Conservation (phyloP, 2,797 vertebrate species). For the Cacajao melanocephalus region DNA sequence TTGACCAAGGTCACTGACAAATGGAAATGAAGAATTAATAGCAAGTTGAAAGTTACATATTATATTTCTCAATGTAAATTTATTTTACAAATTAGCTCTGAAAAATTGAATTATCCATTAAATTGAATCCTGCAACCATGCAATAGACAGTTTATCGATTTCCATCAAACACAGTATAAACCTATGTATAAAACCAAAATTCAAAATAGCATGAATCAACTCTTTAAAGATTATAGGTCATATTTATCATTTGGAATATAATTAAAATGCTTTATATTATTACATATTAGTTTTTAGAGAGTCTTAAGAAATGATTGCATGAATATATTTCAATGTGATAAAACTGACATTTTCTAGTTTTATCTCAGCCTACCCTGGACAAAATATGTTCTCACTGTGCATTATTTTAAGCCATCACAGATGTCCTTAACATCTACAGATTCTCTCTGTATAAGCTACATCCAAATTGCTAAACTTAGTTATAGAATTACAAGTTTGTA, state of each 20-base stretch:
- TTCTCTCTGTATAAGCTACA: conserved; percentile 3
- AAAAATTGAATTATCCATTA: not conserved
- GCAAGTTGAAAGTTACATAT: not conserved
- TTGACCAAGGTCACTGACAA: not conserved
- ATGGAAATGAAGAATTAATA: not conserved
- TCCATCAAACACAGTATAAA: not conserved
- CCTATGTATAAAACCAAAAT: not conserved
- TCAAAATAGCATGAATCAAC: not conserved
- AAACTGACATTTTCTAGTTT: conserved; percentile 72
- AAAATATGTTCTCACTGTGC: conserved; percentile 67
- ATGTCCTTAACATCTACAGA: conserved; percentile 53
- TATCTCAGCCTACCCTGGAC: conserved; percentile 48
- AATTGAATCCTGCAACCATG: not conserved
- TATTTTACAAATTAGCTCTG: not conserved
- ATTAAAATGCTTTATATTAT: conserved; percentile 24
- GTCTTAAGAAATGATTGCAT: conserved; percentile 39
- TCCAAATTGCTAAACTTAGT: conserved; percentile 47
- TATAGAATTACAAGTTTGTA: conserved; percentile 8
- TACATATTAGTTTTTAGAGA: conserved; percentile 14
- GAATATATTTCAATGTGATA: conserved; percentile 67
- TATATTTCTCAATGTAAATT: not conserved
- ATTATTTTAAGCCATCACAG: conserved; percentile 54
- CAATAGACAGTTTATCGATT: not conserved
- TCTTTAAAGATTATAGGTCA: not conserved
- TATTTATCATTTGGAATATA: not conserved